Conservation (phyloP, 2,113 vertebrate genomes). For the Saguinus imperator region DNA sequence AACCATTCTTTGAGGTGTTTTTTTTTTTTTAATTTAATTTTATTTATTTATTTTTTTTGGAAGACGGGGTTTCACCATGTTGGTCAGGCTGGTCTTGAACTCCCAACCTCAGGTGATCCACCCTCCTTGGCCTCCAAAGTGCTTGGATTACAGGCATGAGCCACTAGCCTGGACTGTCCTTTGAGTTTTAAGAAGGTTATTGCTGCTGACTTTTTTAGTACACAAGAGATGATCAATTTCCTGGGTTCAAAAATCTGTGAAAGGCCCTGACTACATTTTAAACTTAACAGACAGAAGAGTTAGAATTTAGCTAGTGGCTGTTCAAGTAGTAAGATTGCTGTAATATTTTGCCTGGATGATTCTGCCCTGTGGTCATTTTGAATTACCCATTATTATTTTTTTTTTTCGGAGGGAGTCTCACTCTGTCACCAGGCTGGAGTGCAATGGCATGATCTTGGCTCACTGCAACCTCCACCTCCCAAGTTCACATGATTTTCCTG, state of each 20-base stretch:
- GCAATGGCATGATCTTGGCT: too few relatives aligned
- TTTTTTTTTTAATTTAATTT: too few relatives aligned
- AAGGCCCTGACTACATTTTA: slow-evolving; percentile 41
- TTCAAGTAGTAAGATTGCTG: not conserved
- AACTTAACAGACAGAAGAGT: not conserved
- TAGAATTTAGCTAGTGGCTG: not conserved
- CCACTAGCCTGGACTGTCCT: not conserved
- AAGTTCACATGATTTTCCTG: too few relatives aligned
- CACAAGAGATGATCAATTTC: slow-evolving; percentile 22
- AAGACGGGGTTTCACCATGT: too few relatives aligned
- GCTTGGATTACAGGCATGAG: too few relatives aligned
- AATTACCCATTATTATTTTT: not conserved
- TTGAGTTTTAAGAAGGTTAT: not conserved
- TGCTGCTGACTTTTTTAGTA: slow-evolving; percentile 19
- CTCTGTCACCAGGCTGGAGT: too few relatives aligned
- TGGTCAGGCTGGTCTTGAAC: too few relatives aligned
- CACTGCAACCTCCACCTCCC: too few relatives aligned
- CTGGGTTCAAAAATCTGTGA: slow-evolving; percentile 39
- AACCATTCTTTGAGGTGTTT: not conserved
- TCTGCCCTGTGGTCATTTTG: slow-evolving; percentile 45
- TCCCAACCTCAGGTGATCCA: too few relatives aligned
- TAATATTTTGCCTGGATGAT: slow-evolving; percentile 27
- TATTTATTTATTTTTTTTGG: too few relatives aligned
- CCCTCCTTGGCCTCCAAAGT: too few relatives aligned
- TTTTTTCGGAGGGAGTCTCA: too few relatives aligned